A percentile compares a stretch with the other conserved stretches of the same genome.
Conservation (phyloP, 1,140 invertebrate species). For the Psix sp. region DNA sequence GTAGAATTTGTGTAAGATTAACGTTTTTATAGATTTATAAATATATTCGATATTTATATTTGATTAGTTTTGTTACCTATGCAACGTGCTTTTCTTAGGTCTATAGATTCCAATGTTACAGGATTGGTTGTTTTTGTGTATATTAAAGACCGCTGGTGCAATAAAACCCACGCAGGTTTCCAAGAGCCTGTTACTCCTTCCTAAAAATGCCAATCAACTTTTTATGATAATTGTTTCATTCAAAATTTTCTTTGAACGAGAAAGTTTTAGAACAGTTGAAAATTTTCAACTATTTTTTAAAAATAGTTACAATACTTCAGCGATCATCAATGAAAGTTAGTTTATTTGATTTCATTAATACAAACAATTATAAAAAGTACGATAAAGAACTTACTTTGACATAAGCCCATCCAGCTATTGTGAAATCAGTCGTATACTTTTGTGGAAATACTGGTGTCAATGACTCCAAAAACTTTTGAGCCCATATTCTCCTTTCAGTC, state of each 20-base stretch:
- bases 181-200: constrained; percentile 83
- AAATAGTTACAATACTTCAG: background rate
- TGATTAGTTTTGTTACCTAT: constrained; percentile 79
- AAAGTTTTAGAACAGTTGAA: too few species aligned
- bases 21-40: constrained; percentile 2
- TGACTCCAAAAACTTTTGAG: constrained; percentile 82
- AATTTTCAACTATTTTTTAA: too few species aligned
- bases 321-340: too few species aligned
- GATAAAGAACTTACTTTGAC: constrained; percentile 81
- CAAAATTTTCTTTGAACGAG: too few species aligned
- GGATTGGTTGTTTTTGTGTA: constrained; percentile 78
- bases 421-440: constrained; percentile 80
- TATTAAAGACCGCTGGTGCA: constrained; percentile 83
- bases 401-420: constrained; percentile 82
- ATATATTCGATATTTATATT: background rate
- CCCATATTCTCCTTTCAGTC: constrained; percentile 81
- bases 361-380: too few species aligned
- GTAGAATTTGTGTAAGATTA: too few species aligned
- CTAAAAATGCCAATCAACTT: constrained; percentile 63
- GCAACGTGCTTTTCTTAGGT: constrained; percentile 88
- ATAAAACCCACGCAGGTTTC: constrained; percentile 87
- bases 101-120: constrained; percentile 80
- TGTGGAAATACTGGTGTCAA: constrained; percentile 80
- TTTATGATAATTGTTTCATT: too few species aligned
- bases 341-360: too few species aligned